A percentile compares a stretch with the other conserved stretches of the same genome.
Evolutionary conservation across 2,113 vertebrate species (phyloP).

Genomic region (Platysteira castanea): DNA sequence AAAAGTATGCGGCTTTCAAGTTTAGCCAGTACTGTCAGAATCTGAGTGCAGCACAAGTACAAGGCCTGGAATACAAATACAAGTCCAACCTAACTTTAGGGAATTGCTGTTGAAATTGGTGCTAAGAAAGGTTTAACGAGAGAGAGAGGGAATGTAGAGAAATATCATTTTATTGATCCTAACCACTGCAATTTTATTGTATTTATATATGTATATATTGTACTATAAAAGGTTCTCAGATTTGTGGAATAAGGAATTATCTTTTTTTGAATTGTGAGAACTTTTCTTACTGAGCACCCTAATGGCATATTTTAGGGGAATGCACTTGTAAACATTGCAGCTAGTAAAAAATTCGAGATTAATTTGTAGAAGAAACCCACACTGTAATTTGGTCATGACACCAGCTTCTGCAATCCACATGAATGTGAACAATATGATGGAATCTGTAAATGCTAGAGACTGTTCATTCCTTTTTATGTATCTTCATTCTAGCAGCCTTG

Average conservation of each 20-base stretch:
- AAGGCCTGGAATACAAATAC: background rate
- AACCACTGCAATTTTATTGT: background rate
- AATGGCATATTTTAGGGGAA: background rate
- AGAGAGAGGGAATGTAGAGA: background rate
- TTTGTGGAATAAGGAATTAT: background rate
- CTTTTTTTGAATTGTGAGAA: background rate
- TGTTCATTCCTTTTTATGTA: background rate
- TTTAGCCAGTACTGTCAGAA: background rate
- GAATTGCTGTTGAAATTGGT: background rate
- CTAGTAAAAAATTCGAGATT: background rate
- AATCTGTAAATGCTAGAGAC: background rate
- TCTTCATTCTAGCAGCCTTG: background rate
- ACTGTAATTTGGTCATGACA: background rate
- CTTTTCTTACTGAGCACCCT: background rate
- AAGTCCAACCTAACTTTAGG: background rate
- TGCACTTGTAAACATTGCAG: background rate
- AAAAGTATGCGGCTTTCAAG: background rate
- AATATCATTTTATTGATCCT: background rate
- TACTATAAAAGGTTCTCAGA: background rate
- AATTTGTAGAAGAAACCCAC: background rate
- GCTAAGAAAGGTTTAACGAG: background rate
- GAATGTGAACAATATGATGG: background rate
- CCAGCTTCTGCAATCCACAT: background rate
- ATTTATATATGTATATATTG: background rate
- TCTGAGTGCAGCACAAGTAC: background rate